These are phyloP conservation scores for Trematomus bernacchii DNA, from an alignment of 2,797 vertebrate species.

Conservation along the genomic window DNA sequence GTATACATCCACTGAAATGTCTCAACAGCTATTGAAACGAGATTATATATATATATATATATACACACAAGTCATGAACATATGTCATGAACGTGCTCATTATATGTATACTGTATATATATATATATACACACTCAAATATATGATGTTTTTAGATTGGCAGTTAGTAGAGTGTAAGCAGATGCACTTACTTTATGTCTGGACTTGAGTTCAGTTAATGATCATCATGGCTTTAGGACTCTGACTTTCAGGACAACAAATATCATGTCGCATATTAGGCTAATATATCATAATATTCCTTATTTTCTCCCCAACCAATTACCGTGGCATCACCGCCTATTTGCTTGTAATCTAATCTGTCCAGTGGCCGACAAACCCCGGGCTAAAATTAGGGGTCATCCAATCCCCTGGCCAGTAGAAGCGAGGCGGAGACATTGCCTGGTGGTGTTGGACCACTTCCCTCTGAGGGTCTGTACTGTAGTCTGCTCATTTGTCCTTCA, in stretches of 20 bases:
- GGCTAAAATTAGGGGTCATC: slow-evolving; percentile 78
- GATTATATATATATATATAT: neutral
- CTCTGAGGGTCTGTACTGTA: slow-evolving; percentile 19
- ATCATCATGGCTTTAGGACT: neutral
- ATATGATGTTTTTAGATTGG: no score
- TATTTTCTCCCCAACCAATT: slow-evolving; percentile 10
- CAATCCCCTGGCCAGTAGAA: slow-evolving; percentile 52
- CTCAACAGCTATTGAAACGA: neutral
- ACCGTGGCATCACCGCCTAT: neutral
- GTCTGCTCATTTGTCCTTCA: slow-evolving; percentile 18
- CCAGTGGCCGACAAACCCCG: slow-evolving; percentile 24
- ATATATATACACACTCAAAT: no score
- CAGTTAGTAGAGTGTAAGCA: no score
- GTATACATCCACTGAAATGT: neutral
- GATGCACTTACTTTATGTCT: neutral
- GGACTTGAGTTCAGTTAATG: neutral
- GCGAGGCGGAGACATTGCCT: slow-evolving; percentile 21
- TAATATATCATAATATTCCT: slow-evolving; percentile 9
- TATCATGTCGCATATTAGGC: slow-evolving; percentile 3
- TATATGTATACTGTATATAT: no score
- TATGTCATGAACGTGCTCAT: no score
- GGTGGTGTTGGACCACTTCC: slow-evolving; percentile 16
- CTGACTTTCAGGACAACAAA: neutral
- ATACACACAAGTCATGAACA: no score
- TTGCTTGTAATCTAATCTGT: slow-evolving; percentile 63